Percentiles rank a stretch among this genome's conserved stretches.
These are phyloP conservation scores for Amphiprion percula DNA, from an alignment of 2,113 vertebrate species.

Conservation along the genomic window DNA sequence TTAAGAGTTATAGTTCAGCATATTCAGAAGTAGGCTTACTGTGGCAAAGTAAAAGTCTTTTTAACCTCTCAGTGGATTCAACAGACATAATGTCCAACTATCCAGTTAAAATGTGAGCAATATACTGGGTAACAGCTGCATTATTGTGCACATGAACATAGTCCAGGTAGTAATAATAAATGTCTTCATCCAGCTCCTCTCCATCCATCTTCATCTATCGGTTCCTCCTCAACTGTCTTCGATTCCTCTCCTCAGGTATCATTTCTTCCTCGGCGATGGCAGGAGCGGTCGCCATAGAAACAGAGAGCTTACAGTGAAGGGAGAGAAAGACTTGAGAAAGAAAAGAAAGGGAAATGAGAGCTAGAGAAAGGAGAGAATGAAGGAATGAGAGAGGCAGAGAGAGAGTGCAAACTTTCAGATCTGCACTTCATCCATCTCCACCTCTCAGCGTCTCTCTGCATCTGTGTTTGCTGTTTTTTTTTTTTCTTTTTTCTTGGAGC, in stretches of 20 bases:
- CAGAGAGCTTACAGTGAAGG: conserved; percentile 61
- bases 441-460: conserved; percentile 22
- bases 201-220: conserved; percentile 38
- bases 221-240: conserved; percentile 38
- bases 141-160: neutral
- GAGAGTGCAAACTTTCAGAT: conserved; percentile 29
- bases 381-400: neutral
- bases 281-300: conserved; percentile 74
- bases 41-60: neutral
- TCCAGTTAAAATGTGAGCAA: neutral
- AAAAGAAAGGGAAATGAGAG: conserved; percentile 7
- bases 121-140: neutral
- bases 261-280: conserved; percentile 50
- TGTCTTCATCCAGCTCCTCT: neutral
- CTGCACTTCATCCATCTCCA: conserved; percentile 26
- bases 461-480: neutral
- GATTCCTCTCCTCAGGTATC: conserved; percentile 67
- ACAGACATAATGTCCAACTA: neutral
- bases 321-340: conserved; percentile 22
- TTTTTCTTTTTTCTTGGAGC: conserved; percentile 13
- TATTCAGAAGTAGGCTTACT: neutral
- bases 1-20: conserved; percentile 5
- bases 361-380: neutral
- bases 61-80: neutral
- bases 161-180: neutral